Evolutionary conservation across 2,888 invertebrate genomes (phyloP).

Genomic region (Spilosoma lubricipeda): DNA sequence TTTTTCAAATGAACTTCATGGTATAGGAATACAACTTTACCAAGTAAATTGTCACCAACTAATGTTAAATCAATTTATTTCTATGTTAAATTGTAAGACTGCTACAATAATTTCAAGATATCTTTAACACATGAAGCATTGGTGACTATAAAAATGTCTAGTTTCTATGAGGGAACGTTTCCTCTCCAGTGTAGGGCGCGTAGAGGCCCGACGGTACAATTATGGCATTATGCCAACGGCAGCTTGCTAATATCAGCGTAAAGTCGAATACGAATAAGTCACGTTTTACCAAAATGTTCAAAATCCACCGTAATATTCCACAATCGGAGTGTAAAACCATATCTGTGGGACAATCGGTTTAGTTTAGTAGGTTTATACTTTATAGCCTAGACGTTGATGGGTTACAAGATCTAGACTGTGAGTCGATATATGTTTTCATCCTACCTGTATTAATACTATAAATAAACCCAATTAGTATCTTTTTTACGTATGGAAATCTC

Average conservation of each 20-base stretch:
- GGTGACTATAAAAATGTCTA: constrained; percentile 71
- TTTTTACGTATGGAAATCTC: too few relatives aligned
- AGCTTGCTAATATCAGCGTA: constrained; percentile 70
- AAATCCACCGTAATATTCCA: constrained; percentile 64
- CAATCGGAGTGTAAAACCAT: constrained; percentile 59
- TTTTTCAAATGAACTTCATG: neutral
- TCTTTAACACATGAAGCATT: constrained; percentile 62
- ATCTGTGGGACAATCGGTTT: constrained; percentile 56
- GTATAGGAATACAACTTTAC: neutral
- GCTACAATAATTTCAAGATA: constrained; percentile 40
- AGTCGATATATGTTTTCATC: neutral
- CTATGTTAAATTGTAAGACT: constrained; percentile 25
- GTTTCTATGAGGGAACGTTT: constrained; percentile 59
- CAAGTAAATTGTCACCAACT: neutral
- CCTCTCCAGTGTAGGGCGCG: constrained; percentile 66
- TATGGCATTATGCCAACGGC: constrained; percentile 77
- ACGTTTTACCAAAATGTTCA: constrained; percentile 73
- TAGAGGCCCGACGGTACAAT: constrained; percentile 64
- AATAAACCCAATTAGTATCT: too few relatives aligned
- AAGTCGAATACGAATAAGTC: constrained; percentile 71
- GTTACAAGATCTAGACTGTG: constrained; percentile 26
- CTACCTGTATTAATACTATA: too few relatives aligned
- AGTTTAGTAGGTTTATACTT: constrained; percentile 61
- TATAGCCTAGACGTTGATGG: constrained; percentile 60
- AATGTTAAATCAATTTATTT: neutral